Evolutionary conservation across 2,888 invertebrate species (phyloP).

Genomic region (Lathronympha strigana): DNA sequence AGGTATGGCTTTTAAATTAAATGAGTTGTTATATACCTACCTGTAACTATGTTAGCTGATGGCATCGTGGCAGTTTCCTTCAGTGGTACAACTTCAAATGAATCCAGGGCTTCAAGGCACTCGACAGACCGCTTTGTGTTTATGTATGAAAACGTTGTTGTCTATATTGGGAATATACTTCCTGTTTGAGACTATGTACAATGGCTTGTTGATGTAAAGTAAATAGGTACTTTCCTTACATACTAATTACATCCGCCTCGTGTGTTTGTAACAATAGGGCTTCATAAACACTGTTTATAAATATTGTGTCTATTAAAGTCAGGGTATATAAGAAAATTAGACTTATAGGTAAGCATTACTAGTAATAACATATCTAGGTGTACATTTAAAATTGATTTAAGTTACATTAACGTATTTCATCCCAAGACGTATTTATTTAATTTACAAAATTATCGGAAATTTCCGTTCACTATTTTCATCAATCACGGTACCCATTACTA

Average conservation of each 20-base stretch:
- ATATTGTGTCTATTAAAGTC: background rate
- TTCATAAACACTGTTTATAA: background rate
- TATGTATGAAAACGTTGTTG: slow-evolving; percentile 52
- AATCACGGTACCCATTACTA: too few species aligned
- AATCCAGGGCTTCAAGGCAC: slow-evolving; percentile 2
- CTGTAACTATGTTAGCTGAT: slow-evolving; percentile 44
- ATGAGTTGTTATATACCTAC: slow-evolving; percentile 46
- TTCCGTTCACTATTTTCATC: too few species aligned
- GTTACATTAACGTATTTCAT: too few species aligned
- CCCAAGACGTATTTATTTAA: too few species aligned
- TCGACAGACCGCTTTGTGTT: slow-evolving; percentile 18
- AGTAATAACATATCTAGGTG: too few species aligned
- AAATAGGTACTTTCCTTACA: slow-evolving; percentile 27
- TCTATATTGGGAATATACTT: slow-evolving; percentile 49
- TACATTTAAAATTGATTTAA: too few species aligned
- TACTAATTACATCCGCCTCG: slow-evolving; percentile 5
- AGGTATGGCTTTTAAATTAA: background rate
- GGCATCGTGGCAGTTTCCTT: slow-evolving; percentile 38
- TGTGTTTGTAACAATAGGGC: background rate
- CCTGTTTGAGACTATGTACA: slow-evolving; percentile 42
- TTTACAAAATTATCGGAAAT: too few species aligned
- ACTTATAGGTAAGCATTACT: background rate
- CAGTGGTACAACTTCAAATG: slow-evolving; percentile 10
- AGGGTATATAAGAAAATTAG: too few species aligned
- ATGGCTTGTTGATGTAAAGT: slow-evolving; percentile 26